A percentile compares a stretch with the other conserved stretches of the same genome.
Evolutionary conservation across 2,888 invertebrate genomes (phyloP).

Genomic region (Synanthedon andrenaeformis): DNA sequence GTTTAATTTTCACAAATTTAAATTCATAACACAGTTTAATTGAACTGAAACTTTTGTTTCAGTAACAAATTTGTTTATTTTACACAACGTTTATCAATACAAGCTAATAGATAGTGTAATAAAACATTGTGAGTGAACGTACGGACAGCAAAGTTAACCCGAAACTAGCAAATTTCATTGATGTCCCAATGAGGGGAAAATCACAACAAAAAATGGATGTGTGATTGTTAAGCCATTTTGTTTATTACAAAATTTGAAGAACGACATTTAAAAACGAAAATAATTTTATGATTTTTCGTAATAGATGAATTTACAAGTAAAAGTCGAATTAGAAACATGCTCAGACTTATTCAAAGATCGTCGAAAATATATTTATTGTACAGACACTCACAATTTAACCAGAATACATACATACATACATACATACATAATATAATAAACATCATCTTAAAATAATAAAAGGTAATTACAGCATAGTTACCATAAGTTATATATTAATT

Average conservation of each 20-base stretch:
- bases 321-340: too few relatives aligned
- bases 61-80: constrained; percentile 45
- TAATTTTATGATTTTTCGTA: too few relatives aligned
- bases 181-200: too few relatives aligned
- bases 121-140: constrained; percentile 17
- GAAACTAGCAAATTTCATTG: too few relatives aligned
- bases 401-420: background rate
- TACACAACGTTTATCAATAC: constrained; percentile 43
- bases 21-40: constrained; percentile 60
- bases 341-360: too few relatives aligned
- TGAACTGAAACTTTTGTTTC: constrained; percentile 48
- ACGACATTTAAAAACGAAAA: too few relatives aligned
- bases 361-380: too few relatives aligned
- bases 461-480: constrained; percentile 64
- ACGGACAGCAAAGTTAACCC: background rate
- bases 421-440: constrained; percentile 11
- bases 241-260: too few relatives aligned
- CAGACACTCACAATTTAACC: too few relatives aligned
- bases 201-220: too few relatives aligned
- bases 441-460: constrained; percentile 59
- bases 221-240: too few relatives aligned
- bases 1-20: constrained; percentile 53
- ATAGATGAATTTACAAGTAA: too few relatives aligned
- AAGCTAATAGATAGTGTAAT: constrained; percentile 31
- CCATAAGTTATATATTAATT: constrained; percentile 42